Evolutionary conservation across 2,888 invertebrate species (phyloP).

Genomic region (Craniophora ligustri): DNA sequence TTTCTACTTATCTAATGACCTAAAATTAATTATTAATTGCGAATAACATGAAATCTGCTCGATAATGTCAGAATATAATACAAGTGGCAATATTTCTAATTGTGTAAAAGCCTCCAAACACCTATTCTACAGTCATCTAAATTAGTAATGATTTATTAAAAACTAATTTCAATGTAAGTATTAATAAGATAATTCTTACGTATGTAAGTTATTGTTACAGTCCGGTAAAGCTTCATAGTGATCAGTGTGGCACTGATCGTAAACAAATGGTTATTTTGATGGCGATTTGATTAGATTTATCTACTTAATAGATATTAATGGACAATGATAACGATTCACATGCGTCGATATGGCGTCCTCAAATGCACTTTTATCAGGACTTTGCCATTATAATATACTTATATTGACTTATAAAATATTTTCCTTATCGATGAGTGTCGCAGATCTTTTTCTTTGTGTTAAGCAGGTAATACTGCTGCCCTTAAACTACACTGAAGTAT

Average conservation of each 20-base stretch:
- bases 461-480: not conserved
- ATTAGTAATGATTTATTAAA: slow-evolving; percentile 60
- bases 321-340: slow-evolving; percentile 38
- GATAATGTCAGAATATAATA: slow-evolving; percentile 75
- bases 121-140: slow-evolving; percentile 80
- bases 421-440: slow-evolving; percentile 5
- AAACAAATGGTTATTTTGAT: slow-evolving; percentile 43
- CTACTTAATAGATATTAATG: slow-evolving; percentile 53
- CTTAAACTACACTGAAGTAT: slow-evolving; percentile 29
- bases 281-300: slow-evolving; percentile 40
- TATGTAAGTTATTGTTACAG: slow-evolving; percentile 82
- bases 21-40: slow-evolving; percentile 64
- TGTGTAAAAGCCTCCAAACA: slow-evolving; percentile 88
- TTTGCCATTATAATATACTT: not conserved
- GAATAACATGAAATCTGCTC: slow-evolving; percentile 75
- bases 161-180: slow-evolving; percentile 66
- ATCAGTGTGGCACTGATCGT: slow-evolving; percentile 54
- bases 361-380: slow-evolving; percentile 18
- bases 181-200: slow-evolving; percentile 69
- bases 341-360: slow-evolving; percentile 16
- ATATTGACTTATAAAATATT: not conserved
- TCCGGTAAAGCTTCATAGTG: slow-evolving; percentile 80
- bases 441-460: slow-evolving; percentile 1
- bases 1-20: slow-evolving; percentile 73
- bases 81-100: slow-evolving; percentile 78